These are phyloP conservation scores for Salticus scenicus DNA, from an alignment of 2,888 invertebrate species.

Conservation along the genomic window DNA sequence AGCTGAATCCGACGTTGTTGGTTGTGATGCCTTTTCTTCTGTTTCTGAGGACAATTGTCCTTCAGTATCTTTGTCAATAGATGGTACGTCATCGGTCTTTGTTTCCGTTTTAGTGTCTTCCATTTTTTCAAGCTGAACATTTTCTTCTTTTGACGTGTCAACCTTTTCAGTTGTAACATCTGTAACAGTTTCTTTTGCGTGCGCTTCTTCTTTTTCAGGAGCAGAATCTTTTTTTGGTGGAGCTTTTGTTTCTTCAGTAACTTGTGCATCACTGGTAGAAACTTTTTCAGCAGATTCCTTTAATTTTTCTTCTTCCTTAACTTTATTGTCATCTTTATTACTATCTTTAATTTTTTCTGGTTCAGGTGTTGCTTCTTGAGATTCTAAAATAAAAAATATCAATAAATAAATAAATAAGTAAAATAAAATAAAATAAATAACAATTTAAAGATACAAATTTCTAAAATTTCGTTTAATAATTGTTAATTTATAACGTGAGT, in stretches of 20 bases:
- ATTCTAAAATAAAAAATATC: not conserved
- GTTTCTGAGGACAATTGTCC: too few species aligned
- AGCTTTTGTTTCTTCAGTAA: not conserved
- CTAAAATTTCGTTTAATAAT: too few species aligned
- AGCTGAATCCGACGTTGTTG: not conserved
- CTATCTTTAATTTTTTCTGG: not conserved
- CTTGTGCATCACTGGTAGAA: not conserved
- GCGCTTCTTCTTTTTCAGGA: not conserved
- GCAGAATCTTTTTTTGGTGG: not conserved
- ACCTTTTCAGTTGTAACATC: not conserved
- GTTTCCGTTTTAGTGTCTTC: too few species aligned
- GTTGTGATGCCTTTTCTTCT: constrained; percentile 8
- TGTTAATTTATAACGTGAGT: too few species aligned
- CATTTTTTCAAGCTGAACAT: too few species aligned
- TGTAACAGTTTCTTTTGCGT: not conserved
- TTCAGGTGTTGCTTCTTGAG: not conserved
- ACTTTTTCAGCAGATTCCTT: not conserved
- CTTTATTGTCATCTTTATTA: not conserved
- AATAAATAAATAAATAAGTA: too few species aligned
- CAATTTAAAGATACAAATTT: too few species aligned
- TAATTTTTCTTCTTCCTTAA: not conserved
- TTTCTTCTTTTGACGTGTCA: too few species aligned
- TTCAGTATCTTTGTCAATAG: too few species aligned
- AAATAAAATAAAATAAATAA: too few species aligned
- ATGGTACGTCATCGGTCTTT: not conserved